Evolutionary conservation across 2,113 vertebrate species (phyloP).

Genomic region (Corythornis madagascariensis): DNA sequence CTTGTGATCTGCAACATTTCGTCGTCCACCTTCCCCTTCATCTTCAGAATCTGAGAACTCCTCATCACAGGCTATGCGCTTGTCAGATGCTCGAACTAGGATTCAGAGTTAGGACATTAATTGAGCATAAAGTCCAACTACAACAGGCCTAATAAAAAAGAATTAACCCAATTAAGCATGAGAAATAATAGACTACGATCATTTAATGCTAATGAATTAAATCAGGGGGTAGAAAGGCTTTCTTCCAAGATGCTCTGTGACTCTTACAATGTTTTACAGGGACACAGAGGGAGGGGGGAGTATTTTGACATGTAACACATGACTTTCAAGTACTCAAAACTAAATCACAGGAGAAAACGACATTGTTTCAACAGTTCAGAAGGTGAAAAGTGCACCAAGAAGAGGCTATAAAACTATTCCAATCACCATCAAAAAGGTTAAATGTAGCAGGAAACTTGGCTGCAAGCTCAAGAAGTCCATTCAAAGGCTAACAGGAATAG

Average conservation of each 20-base stretch:
- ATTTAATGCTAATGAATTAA: not conserved
- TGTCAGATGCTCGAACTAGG: slow-evolving; percentile 90
- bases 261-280: not conserved
- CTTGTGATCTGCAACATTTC: slow-evolving; percentile 90
- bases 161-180: not conserved
- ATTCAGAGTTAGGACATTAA: not conserved
- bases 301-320: not conserved
- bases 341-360: not conserved
- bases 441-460: not conserved
- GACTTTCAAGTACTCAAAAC: not conserved
- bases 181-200: not conserved
- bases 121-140: not conserved
- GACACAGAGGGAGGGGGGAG: not conserved
- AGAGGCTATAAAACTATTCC: not conserved
- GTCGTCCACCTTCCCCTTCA: slow-evolving; percentile 90
- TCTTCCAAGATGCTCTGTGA: not conserved
- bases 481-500: not conserved
- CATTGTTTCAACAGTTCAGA: not conserved
- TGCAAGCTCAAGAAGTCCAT: not conserved
- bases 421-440: not conserved
- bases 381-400: not conserved
- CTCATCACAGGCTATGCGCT: slow-evolving; percentile 93
- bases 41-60: slow-evolving; percentile 96
- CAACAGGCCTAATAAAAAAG: not conserved
- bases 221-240: not conserved